These are phyloP conservation scores for Dugesia japonica DNA, from an alignment of 2,888 invertebrate species.

Conservation along the genomic window DNA sequence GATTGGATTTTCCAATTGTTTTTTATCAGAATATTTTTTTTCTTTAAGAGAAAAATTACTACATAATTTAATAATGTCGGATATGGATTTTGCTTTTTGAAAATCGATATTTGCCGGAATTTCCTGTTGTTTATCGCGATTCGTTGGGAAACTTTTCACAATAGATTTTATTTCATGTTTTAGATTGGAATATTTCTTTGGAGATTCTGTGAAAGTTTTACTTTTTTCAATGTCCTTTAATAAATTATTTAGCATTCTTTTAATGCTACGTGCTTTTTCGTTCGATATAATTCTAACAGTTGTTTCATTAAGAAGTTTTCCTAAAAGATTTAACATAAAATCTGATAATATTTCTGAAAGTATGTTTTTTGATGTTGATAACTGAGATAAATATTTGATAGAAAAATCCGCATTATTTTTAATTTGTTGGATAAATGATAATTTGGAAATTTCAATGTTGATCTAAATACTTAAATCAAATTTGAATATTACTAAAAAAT, in stretches of 20 bases:
- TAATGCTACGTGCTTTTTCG: background rate
- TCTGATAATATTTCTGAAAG: background rate
- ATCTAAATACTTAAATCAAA: too few species aligned
- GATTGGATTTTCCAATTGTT: background rate
- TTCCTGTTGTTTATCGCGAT: background rate
- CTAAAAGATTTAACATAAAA: background rate
- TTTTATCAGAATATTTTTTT: background rate
- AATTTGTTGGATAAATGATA: too few species aligned
- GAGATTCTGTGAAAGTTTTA: background rate
- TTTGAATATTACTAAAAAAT: too few species aligned
- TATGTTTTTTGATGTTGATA: background rate
- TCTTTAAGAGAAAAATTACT: background rate
- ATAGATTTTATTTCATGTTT: background rate
- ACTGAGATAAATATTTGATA: background rate
- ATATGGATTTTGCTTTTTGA: background rate
- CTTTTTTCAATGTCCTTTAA: background rate
- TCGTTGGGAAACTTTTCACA: background rate
- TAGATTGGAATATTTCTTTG: background rate
- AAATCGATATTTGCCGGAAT: background rate
- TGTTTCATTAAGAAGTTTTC: background rate
- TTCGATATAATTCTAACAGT: background rate
- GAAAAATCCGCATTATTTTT: too few species aligned
- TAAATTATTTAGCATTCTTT: background rate
- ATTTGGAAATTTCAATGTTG: too few species aligned
- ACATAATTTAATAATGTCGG: background rate